phyloP scores from a whole-genome alignment of 2,797 vertebrate species.

The Sebastiscus albofasciatus region DNA sequence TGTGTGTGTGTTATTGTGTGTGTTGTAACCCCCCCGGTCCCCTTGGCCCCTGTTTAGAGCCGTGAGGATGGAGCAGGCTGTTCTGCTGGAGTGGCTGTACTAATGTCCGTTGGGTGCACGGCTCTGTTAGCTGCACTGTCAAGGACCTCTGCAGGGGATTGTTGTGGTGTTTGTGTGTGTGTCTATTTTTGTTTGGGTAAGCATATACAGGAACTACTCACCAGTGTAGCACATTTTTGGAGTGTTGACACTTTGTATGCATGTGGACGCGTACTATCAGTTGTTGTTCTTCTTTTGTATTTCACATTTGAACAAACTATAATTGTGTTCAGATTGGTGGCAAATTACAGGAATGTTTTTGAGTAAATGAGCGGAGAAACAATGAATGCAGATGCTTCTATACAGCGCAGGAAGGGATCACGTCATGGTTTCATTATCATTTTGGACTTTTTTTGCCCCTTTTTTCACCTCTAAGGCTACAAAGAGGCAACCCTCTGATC shows the following conservation, averaged over 20 bases:
- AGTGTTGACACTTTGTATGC: not conserved
- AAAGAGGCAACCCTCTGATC: not conserved
- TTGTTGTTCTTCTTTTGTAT: not conserved
- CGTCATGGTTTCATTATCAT: not conserved
- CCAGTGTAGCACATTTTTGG: not conserved
- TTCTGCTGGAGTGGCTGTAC: conserved; percentile 4
- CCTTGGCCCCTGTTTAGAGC: not conserved
- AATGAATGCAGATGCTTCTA: not conserved
- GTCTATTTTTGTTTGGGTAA: not conserved
- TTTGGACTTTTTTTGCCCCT: not conserved
- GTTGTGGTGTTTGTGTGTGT: not conserved
- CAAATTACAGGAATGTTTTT: not conserved
- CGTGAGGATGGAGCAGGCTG: conserved; percentile 3
- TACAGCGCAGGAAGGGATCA: not conserved
- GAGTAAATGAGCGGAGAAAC: not conserved
- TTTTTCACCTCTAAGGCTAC: not conserved
- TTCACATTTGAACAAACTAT: not conserved
- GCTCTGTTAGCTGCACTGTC: not conserved
- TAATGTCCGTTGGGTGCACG: not conserved
- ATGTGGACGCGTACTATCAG: not conserved
- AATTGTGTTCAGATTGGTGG: not conserved
- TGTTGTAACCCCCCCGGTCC: not conserved
- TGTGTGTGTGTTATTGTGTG: not conserved
- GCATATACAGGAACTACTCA: not conserved
- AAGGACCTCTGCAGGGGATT: not conserved